Evolutionary conservation across 1,140 invertebrate species (phyloP), one percentile per base, ranked within the genome.

Genomic region (Drosophila paulistorum): DNA sequence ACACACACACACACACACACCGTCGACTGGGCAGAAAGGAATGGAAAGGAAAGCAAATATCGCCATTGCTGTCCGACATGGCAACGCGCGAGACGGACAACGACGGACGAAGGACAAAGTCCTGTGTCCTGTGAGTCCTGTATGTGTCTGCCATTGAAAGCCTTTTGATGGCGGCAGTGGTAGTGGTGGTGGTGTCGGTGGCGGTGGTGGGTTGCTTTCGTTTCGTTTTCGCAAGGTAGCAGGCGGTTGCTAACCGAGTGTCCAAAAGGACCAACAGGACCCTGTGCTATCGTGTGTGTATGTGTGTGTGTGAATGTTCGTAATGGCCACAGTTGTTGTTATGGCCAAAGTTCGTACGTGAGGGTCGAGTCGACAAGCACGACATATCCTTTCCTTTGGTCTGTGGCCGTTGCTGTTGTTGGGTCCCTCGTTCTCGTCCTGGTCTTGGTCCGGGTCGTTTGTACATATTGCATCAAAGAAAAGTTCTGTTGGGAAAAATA

Each of bases 241-340:
- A 67, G 71, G 62, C 69, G 62, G 77, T 76, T 72, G 73, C 76
- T 71, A 74, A 68, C 76, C 54, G 70, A 76, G 76, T 83, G 81
- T 83, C 82, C 82, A 80, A 87, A 79, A 82, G 80, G 61, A 87
- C 71, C 84, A 77, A 70, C 45, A 67, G 73, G 74, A 77, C 67
- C 30, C 68, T 51, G 39, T 17, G 39, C 70, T 39, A 3, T 13
- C 37, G 51, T 74, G 82, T 68, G 65, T 71, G 35, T 68, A 71
- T 68, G 71, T 62, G 60, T 63, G 68, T 64, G 55, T 77, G 78
- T 72, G 65, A 69, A 33, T 80, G 77, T 76, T 71, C 71, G 85
- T 89, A 89, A 89, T 89, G 85, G 85, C 85, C 85, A 90, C 81
- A 89, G 85, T 89, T 89, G 83, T 89, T 89, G 85, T 89, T 90